These are phyloP conservation scores for Rhingia campestris DNA, from an alignment of 2,888 invertebrate genomes.

Conservation along the genomic window DNA sequence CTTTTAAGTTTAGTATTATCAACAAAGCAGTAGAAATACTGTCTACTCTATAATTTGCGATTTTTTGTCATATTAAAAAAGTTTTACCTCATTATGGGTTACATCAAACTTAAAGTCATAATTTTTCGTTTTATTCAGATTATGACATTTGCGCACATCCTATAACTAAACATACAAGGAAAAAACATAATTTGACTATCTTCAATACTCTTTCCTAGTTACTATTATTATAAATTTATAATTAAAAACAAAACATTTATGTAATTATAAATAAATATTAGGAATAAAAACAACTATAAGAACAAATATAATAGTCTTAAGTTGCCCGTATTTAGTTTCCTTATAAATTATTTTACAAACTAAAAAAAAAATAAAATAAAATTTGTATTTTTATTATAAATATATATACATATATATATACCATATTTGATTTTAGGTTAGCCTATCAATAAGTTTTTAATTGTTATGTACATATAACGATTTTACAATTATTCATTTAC, in stretches of 20 bases:
- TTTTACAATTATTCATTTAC: constrained; percentile 68
- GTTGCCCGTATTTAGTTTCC: constrained; percentile 35
- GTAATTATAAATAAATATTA: constrained; percentile 65
- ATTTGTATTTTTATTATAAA: constrained; percentile 70
- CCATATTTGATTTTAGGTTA: constrained; percentile 59
- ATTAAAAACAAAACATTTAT: constrained; percentile 55
- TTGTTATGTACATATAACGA: constrained; percentile 66
- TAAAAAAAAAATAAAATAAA: constrained; percentile 34
- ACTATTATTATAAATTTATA: constrained; percentile 59
- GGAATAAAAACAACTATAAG: constrained; percentile 42
- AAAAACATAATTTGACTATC: constrained; percentile 52
- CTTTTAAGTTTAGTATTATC: too few relatives aligned
- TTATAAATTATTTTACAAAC: constrained; percentile 48
- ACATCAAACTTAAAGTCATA: background rate
- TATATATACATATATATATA: constrained; percentile 54
- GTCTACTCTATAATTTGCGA: too few relatives aligned
- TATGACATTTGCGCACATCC: constrained; percentile 38
- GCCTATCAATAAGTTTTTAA: constrained; percentile 63
- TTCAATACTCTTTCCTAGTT: constrained; percentile 64
- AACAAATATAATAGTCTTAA: constrained; percentile 49
- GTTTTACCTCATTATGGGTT: too few relatives aligned
- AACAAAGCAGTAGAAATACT: too few relatives aligned
- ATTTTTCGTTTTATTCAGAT: constrained; percentile 60
- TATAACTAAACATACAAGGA: constrained; percentile 41
- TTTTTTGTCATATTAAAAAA: too few relatives aligned